A percentile compares a stretch with the other conserved stretches of the same genome.
These are phyloP conservation scores for Eristalinus sepulchralis DNA, from an alignment of 2,888 invertebrate genomes.

Conservation along the genomic window DNA sequence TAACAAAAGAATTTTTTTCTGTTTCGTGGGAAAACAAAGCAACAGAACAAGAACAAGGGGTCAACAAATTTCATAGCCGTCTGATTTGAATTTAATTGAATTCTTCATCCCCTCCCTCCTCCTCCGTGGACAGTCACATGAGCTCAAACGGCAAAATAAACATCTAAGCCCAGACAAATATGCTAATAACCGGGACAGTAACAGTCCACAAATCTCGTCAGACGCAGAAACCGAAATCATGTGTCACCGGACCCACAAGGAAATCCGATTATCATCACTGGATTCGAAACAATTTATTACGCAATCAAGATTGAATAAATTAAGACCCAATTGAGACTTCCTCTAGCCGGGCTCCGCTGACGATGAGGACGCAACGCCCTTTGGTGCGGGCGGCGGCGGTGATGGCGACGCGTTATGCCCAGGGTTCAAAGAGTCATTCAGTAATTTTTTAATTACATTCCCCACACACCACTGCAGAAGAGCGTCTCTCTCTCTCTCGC, in stretches of 20 bases:
- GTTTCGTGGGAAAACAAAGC: not conserved
- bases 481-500: constrained; percentile 1
- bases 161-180: constrained; percentile 1
- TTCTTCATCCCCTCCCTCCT: not conserved
- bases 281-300: constrained; percentile 51
- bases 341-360: not conserved
- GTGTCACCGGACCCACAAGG: constrained; percentile 23
- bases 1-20: not conserved
- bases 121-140: not conserved
- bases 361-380: not conserved
- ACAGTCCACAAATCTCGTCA: not conserved
- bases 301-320: constrained; percentile 56
- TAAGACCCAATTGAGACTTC: constrained; percentile 37
- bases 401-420: not conserved
- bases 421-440: not conserved
- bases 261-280: constrained; percentile 33
- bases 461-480: constrained; percentile 2
- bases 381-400: not conserved
- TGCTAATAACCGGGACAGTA: not conserved
- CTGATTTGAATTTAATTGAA: constrained; percentile 1
- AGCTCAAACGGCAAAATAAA: not conserved
- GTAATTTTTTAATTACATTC: constrained; percentile 30
- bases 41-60: not conserved
- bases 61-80: not conserved
- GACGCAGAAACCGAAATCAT: constrained; percentile 12